Base-by-base conservation (phyloP, 2,113 vertebrate genomes). In the Setophaga coronata region DNA sequence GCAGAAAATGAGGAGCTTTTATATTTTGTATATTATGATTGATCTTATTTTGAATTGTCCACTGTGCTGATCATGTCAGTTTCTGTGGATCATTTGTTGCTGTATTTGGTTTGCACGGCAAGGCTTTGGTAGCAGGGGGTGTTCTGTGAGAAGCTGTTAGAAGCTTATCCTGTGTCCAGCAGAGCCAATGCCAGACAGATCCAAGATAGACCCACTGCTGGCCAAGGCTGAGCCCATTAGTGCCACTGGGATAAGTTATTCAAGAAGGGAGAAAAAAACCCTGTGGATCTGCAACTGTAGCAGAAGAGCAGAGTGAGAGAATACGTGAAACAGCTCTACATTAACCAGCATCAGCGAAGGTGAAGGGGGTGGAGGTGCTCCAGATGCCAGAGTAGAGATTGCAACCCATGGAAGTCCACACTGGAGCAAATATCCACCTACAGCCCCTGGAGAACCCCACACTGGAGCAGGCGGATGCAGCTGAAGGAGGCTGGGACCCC, bases 211-310 rank as follows among this genome's bases (percentile, higher is more conserved):
- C 5, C 18, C 0, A 0, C 53, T 34, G 31, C 45, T 91, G 53
- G 66, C 45, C 53, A 24, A 60, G 60, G 31, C 25, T 0, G 1
- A 80, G 53, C 53, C 29, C 53, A 42, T 8, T 1, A 66, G 40
- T 7, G 7, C 31, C 33, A 26, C 67, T 17, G 8, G 31, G 34
- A 48, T 31, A 47, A 34, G 0, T 2, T 28, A 8, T 24, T 61
- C 20, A 13, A 25, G 58, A n/a, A 72, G 14, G 21, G 3, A 73
- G 31, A 14, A 54, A 72, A 72, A 66, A 33, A 2, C 18, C 25
- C 29, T 33, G 29, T 21, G 31, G 25, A 31, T 40, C n/a, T 47
- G 21, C 47, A 73, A 17, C 14, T 54, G 34, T 6, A 66, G 67
- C 47, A 54, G n/a, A 73, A 73, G 26, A 47, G 45, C n/a, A 8